Evolutionary conservation across 2,888 invertebrate genomes (phyloP), one percentile per base, ranked within the genome.

Genomic region (Atethmia centrago): DNA sequence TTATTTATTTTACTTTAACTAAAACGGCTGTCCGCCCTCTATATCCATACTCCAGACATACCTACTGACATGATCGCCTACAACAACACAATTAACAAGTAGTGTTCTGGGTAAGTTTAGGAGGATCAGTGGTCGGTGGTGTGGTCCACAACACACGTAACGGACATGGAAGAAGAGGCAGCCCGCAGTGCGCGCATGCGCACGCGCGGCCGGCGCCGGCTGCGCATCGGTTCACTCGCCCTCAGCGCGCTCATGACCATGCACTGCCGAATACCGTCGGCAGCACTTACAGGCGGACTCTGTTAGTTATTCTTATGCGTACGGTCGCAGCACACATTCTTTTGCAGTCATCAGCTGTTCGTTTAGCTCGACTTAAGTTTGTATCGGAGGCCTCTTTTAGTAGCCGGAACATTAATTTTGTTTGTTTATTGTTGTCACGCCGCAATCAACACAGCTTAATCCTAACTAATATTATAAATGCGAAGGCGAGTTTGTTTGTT

Each of bases 71-170:
- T 19, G 56, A 31, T 19, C 28, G 19, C 4, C 56, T 19, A 16
- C 49, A 31, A 19, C 28, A 31, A 56, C 31, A 31, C 12, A 64
- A n/a, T n/a, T 58, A 64, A 64, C n/a, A 59, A 53, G 16, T 25
- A 16, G 25, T 74, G 31, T 49, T 74, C 36, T 58, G 12, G 25
- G 47, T 56, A 12, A n/a, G 40, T 53, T 47, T 73, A 85, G 81
- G 84, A 93, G 86, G 94, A 93, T 80, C 90, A 94, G 53, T 95
- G 92, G 92, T 96, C 96, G 55, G 89, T 91, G 77, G 89, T 93
- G 78, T 94, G 94, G 94, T 96, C 96, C 74, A 96, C 96, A 56
- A 79, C 89, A 4, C 87, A 94, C 74, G 88, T 96, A 56, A 93
- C 94, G 47, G 93, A 90, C 55, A 92, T 94, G 93, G 94, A 93